These are phyloP conservation scores for Hippocampus barbouri DNA, from an alignment of 2,113 vertebrate genomes.

Conservation along the genomic window DNA sequence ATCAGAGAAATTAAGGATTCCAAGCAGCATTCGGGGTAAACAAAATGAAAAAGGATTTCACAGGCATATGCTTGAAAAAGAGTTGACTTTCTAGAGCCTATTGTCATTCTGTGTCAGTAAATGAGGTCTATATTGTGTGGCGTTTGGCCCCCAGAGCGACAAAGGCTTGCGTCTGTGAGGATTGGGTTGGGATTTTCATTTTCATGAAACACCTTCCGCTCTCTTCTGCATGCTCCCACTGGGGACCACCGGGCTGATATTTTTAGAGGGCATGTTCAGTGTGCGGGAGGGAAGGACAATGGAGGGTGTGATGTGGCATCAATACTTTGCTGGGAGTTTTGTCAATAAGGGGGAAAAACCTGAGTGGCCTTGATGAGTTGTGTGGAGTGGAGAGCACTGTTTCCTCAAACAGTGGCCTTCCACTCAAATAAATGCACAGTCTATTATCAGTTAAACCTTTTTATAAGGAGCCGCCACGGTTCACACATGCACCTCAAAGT, in stretches of 20 bases:
- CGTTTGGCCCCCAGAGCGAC: conserved; percentile 67
- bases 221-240: conserved; percentile 70
- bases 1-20: conserved; percentile 59
- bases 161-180: conserved; percentile 71
- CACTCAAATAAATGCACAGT: not conserved
- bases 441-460: not conserved
- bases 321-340: conserved; percentile 67
- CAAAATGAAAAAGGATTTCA: conserved; percentile 34
- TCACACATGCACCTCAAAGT: too few relatives aligned
- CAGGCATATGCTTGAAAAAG: conserved; percentile 9
- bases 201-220: conserved; percentile 78
- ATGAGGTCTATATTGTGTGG: conserved; percentile 66
- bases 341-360: conserved; percentile 58
- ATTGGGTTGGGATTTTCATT: conserved; percentile 73
- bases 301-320: conserved; percentile 77
- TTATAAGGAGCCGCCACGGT: too few relatives aligned
- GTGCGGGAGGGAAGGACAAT: conserved; percentile 76
- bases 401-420: not conserved
- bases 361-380: conserved; percentile 73
- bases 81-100: conserved; percentile 45
- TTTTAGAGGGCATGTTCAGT: conserved; percentile 77
- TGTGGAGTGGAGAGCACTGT: conserved; percentile 31
- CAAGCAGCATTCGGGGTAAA: conserved; percentile 34
- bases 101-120: conserved; percentile 49
- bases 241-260: conserved; percentile 71